These are phyloP conservation scores for Bucorvus abyssinicus DNA, from an alignment of 2,797 vertebrate genomes.

Conservation along the genomic window DNA sequence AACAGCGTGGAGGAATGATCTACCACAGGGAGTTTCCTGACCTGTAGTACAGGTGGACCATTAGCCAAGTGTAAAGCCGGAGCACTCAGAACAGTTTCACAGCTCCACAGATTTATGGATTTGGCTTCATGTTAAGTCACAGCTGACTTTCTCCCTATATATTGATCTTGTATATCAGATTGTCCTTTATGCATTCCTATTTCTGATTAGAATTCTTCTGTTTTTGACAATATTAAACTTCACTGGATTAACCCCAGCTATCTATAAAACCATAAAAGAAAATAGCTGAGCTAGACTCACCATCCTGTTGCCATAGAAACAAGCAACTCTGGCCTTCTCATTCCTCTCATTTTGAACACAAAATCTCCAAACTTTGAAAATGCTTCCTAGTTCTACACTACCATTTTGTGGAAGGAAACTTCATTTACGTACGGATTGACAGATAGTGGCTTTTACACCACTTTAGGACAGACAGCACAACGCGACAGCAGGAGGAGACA, in stretches of 20 bases:
- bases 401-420: neutral
- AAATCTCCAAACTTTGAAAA: constrained; percentile 24
- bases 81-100: neutral
- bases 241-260: constrained; percentile 28
- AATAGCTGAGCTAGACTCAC: constrained; percentile 43
- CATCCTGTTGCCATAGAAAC: constrained; percentile 62
- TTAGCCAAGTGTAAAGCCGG: neutral
- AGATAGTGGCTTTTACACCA: constrained; percentile 29
- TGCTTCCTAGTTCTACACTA: neutral
- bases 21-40: neutral
- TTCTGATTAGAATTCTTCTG: constrained; percentile 13
- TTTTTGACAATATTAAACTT: constrained; percentile 38
- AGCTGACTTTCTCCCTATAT: neutral
- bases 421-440: neutral
- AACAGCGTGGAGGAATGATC: neutral
- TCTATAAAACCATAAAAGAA: constrained; percentile 51
- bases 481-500: constrained; percentile 47
- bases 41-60: neutral
- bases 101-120: neutral
- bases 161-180: neutral
- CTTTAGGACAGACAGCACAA: constrained; percentile 11
- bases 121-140: neutral
- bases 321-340: constrained; percentile 11
- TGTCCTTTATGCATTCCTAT: neutral
- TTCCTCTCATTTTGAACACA: constrained; percentile 14